Evolutionary conservation across 2,888 invertebrate genomes (phyloP), one percentile per base, ranked within the genome.

Genomic region (Tryphoninae sp.): DNA sequence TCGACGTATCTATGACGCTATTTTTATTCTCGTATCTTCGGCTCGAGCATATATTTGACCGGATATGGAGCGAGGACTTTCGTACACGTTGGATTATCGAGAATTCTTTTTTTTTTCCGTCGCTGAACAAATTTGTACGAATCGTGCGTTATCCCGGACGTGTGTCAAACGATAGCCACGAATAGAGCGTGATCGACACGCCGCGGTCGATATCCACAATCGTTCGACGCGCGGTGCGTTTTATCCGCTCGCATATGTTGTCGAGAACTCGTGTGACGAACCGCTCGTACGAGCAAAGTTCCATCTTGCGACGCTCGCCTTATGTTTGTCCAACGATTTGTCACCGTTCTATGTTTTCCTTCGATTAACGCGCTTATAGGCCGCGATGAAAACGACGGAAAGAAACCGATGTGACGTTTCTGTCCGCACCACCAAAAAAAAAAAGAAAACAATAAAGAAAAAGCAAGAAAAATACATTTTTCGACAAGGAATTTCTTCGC

Each of bases 1-100:
- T 19, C 51, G 23, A 16, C 53, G 19, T 55, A 86, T 86, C 85
- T 84, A 80, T 82, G 82, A 69, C 64, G 71, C 79, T 19, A 68
- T 33, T 16, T 55, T 49, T 65, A 33, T 45, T 61, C 33, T 62
- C 67, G 61, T 59, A 68, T 59, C 59, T 55, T 33, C 68, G 49
- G 45, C 69, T 64, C 19, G 9, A 33, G 69, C 53, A 77, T 61
- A 77, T 77, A 77, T 77, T 77, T 77, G 69, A 69, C 69, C 76
- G 76, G 76, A 77, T 69, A 42, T 53, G 69, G 33, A 6, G 26
- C 58, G 75, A 22, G 68, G 53, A 53, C 62, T 62, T 51, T 51
- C 51, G 61, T 19, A 23, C 67, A 23, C 33, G 45, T 2, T 68
- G 67, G 72, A 73, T 77, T 67, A 77, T 61, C 23, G 62, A 49